Conservation (phyloP, 2,113 vertebrate genomes). For the Notothenia rossii region DNA sequence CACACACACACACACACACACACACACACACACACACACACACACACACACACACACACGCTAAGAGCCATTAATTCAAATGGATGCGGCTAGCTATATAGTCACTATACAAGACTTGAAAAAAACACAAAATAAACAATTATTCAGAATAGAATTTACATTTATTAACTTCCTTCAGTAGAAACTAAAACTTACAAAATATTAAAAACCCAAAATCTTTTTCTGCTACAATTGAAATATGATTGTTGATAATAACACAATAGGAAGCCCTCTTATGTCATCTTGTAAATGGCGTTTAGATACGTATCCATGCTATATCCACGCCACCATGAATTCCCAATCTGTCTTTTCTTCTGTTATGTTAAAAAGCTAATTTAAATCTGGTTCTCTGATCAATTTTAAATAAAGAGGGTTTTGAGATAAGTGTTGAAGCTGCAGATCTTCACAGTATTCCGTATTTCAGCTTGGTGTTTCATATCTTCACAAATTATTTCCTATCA, state of each 20-base stretch:
- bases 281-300: slow-evolving; percentile 1
- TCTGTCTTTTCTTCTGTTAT: slow-evolving; percentile 15
- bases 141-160: neutral
- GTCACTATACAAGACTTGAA: slow-evolving; percentile 8
- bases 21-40: slow-evolving; percentile 12
- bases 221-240: neutral
- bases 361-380: slow-evolving; percentile 35
- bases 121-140: neutral
- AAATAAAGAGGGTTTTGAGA: neutral
- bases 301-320: neutral
- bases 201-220: neutral
- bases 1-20: slow-evolving; percentile 7
- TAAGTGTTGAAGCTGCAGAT: slow-evolving; percentile 5
- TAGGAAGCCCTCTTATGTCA: neutral
- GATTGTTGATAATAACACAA: slow-evolving; percentile 3
- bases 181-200: neutral
- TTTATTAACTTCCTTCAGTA: neutral
- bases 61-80: neutral
- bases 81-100: slow-evolving; percentile 18
- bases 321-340: neutral
- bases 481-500: slow-evolving; percentile 21
- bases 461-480: slow-evolving; percentile 21
- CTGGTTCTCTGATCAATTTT: slow-evolving; percentile 34
- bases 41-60: slow-evolving; percentile 16
- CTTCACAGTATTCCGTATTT: slow-evolving; percentile 41